A percentile compares a stretch with the other conserved stretches of the same genome.
These are phyloP conservation scores for Lasioglossum vierecki DNA, from an alignment of 2,888 invertebrate species.

Conservation along the genomic window DNA sequence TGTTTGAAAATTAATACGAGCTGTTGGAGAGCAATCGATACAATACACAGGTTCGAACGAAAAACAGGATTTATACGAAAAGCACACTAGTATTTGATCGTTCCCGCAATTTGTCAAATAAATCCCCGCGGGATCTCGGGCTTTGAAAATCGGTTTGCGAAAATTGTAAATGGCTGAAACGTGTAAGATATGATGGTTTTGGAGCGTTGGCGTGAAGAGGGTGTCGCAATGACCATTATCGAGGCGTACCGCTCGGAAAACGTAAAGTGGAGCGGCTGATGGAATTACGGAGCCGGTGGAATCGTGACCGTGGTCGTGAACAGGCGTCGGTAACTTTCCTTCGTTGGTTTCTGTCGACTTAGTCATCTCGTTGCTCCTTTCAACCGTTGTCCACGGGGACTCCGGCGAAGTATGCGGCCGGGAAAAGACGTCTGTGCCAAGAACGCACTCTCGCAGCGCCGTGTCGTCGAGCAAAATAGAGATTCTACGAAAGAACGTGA, in stretches of 20 bases:
- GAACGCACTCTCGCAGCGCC: conserved; percentile 59
- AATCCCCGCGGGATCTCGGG: neutral
- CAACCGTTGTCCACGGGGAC: conserved; percentile 42
- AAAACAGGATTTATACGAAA: neutral
- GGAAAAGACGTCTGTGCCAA: conserved; percentile 58
- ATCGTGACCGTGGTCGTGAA: conserved; percentile 20
- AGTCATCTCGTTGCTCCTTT: conserved; percentile 42
- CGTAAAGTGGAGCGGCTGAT: conserved; percentile 11
- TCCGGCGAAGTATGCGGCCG: conserved; percentile 56
- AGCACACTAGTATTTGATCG: neutral
- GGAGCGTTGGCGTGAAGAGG: neutral
- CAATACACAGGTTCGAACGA: neutral
- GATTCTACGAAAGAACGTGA: conserved; percentile 66
- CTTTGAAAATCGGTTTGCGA: neutral
- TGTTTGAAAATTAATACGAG: no score
- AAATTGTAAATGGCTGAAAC: neutral
- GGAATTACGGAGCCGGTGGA: conserved; percentile 24
- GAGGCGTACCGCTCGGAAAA: neutral
- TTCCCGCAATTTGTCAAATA: neutral
- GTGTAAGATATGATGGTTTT: neutral
- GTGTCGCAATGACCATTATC: conserved; percentile 1
- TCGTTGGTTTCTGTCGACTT: conserved; percentile 17
- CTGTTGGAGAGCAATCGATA: neutral
- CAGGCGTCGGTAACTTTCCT: conserved; percentile 31
- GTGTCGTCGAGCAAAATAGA: conserved; percentile 67